A percentile compares a stretch with the other conserved stretches of the same genome.
Conservation (phyloP, 1,140 invertebrate genomes). For the Drosophila mayri region DNA sequence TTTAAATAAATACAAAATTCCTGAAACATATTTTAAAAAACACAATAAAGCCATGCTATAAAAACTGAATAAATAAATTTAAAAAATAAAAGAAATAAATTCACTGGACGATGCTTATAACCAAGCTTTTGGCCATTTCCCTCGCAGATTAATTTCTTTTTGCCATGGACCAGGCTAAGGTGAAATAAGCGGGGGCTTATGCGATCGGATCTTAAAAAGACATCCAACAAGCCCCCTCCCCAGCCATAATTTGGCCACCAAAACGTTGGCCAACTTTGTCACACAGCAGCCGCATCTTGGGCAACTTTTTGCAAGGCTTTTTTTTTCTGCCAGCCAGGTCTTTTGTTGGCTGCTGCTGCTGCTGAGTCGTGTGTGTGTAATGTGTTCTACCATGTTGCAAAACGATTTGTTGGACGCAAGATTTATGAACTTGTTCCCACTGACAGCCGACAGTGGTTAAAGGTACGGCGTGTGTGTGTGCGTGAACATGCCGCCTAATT, state of each 20-base stretch:
- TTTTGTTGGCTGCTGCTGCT: constrained; percentile 31
- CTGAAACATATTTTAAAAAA: too few relatives aligned
- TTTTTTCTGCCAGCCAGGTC: constrained; percentile 17
- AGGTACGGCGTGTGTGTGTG: constrained; percentile 68
- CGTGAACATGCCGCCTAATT: constrained; percentile 81
- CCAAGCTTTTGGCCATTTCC: too few relatives aligned
- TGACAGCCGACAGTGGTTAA: constrained; percentile 84
- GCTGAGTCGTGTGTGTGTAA: constrained; percentile 64
- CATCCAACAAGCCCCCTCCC: background rate
- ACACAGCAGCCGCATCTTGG: constrained; percentile 51
- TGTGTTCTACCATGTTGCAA: constrained; percentile 82
- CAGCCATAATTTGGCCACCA: constrained; percentile 11
- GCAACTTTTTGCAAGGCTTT: constrained; percentile 32
- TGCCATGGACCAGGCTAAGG: background rate
- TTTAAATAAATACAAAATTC: too few relatives aligned
- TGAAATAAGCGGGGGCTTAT: background rate
- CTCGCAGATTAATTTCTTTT: too few relatives aligned
- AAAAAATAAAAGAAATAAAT: too few relatives aligned
- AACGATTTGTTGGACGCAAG: constrained; percentile 83
- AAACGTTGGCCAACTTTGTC: constrained; percentile 19
- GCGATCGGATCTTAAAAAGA: constrained; percentile 1
- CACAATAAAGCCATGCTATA: too few relatives aligned
- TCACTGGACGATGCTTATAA: too few relatives aligned
- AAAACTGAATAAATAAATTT: too few relatives aligned
- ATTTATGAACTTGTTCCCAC: constrained; percentile 84